These are phyloP conservation scores for Anagyrus pseudococci DNA, from an alignment of 2,888 invertebrate species.

Conservation along the genomic window DNA sequence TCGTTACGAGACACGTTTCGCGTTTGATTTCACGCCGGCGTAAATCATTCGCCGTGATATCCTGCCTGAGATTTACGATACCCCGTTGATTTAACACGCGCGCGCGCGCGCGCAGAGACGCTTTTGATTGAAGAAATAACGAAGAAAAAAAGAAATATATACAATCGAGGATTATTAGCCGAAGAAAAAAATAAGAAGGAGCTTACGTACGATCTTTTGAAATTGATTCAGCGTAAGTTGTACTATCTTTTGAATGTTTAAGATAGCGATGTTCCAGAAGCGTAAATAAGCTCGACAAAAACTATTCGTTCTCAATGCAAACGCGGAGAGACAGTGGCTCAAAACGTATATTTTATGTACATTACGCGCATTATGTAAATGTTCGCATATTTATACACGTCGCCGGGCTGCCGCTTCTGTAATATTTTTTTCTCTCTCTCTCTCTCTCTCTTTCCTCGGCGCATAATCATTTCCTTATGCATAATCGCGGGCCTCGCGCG, in stretches of 20 bases:
- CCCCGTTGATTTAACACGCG: neutral
- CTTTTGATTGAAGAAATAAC: neutral
- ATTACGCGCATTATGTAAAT: conserved; percentile 35
- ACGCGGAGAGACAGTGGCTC: conserved; percentile 15
- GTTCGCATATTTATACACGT: conserved; percentile 26
- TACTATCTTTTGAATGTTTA: conserved; percentile 25
- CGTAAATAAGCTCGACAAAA: conserved; percentile 25
- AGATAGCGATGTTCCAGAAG: conserved; percentile 25
- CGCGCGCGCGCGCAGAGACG: too few species aligned
- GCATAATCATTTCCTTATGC: conserved; percentile 34
- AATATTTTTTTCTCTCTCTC: conserved; percentile 24
- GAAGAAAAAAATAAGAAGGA: conserved; percentile 4
- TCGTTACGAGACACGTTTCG: too few species aligned
- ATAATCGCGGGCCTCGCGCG: conserved; percentile 16
- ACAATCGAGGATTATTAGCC: neutral
- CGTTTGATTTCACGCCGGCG: too few species aligned
- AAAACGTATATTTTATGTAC: conserved; percentile 33
- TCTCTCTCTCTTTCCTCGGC: conserved; percentile 17
- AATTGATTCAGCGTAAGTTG: neutral
- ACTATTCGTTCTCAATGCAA: conserved; percentile 12
- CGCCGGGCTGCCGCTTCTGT: conserved; percentile 27
- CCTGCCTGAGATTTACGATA: neutral
- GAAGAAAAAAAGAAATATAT: neutral
- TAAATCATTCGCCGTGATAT: too few species aligned
- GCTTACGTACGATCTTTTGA: neutral